These are phyloP conservation scores for Crotalus tigris DNA, from an alignment of 2,113 vertebrate genomes.

Conservation along the genomic window DNA sequence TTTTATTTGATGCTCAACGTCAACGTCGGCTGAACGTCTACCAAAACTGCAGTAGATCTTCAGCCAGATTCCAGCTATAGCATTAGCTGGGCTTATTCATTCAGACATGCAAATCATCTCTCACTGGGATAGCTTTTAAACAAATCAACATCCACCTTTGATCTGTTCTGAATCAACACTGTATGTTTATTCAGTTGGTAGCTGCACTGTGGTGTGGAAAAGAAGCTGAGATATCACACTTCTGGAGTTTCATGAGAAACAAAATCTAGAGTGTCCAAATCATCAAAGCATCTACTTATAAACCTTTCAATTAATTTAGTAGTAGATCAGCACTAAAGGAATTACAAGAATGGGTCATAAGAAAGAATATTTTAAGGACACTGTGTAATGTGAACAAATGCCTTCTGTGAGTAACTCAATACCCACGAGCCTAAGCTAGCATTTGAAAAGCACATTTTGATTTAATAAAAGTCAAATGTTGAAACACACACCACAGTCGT, in stretches of 20 bases:
- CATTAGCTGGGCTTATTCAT: background rate
- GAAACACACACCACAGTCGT: conserved; percentile 16
- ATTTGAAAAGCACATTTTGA: conserved; percentile 47
- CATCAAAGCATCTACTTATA: conserved; percentile 13
- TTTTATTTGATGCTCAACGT: background rate
- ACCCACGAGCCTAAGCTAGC: conserved; percentile 24
- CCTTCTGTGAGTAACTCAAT: conserved; percentile 30
- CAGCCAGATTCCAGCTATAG: background rate
- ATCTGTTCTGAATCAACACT: background rate
- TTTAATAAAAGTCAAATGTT: conserved; percentile 50
- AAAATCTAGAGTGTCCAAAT: conserved; percentile 1
- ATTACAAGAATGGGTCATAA: conserved; percentile 20
- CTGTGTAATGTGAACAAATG: conserved; percentile 9
- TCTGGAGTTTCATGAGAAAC: conserved; percentile 17
- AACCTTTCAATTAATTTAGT: conserved; percentile 27
- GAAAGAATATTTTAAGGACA: conserved; percentile 13
- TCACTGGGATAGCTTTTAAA: background rate
- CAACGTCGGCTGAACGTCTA: background rate
- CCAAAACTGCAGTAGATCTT: background rate
- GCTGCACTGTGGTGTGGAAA: conserved; percentile 20
- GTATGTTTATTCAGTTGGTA: background rate
- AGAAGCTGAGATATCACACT: conserved; percentile 31
- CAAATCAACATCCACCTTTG: background rate
- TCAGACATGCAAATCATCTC: background rate
- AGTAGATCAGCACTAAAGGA: background rate